Conservation (phyloP, 1,140 invertebrate genomes). For the Drosophila virilis region DNA sequence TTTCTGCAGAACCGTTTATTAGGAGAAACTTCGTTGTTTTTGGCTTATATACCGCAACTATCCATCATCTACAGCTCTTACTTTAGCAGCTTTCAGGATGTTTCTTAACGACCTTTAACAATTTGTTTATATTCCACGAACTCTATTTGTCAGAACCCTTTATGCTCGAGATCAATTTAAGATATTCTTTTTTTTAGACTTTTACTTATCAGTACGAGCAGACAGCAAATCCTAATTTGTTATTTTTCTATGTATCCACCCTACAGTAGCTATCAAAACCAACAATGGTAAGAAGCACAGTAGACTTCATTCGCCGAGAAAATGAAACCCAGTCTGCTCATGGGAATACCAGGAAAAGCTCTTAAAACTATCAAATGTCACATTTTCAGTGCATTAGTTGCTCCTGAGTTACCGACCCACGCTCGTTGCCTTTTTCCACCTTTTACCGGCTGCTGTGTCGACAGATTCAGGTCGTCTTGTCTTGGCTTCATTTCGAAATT, state of each 20-base stretch:
- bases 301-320: background rate
- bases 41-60: no score
- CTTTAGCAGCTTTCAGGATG: no score
- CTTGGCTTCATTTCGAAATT: background rate
- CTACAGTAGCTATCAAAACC: background rate
- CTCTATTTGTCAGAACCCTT: no score
- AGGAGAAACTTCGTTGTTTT: no score
- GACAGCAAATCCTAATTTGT: background rate
- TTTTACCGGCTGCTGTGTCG: no score
- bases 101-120: no score
- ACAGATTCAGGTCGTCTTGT: no score
- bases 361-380: conserved; percentile 6
- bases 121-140: no score
- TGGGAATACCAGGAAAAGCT: background rate
- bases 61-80: no score
- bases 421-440: background rate
- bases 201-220: background rate
- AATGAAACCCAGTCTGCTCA: background rate
- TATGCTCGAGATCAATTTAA: no score
- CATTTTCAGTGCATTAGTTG: background rate
- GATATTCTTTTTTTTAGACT: no score
- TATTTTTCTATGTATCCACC: background rate
- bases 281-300: background rate
- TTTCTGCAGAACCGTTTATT: no score
- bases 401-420: background rate